Percentiles rank a stretch among this genome's conserved stretches.
Evolutionary conservation across 2,888 invertebrate genomes (phyloP).

Genomic region (Eupithecia vulgata): DNA sequence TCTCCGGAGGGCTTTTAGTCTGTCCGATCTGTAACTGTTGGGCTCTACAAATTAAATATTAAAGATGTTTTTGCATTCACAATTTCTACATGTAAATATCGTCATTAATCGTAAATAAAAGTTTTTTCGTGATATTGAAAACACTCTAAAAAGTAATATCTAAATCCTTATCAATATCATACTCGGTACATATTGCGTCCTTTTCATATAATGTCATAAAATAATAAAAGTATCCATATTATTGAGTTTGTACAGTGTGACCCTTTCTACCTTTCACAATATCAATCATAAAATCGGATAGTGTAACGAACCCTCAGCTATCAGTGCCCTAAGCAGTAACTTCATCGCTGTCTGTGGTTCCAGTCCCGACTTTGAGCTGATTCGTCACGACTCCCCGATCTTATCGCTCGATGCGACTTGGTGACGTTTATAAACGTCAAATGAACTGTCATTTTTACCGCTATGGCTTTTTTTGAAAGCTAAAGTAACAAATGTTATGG

Average conservation of each 20-base stretch:
- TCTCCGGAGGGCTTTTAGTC: conserved; percentile 22
- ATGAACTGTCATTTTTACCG: conserved; percentile 43
- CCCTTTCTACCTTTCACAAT: neutral
- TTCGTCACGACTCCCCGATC: conserved; percentile 45
- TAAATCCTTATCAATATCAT: neutral
- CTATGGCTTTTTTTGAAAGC: conserved; percentile 35
- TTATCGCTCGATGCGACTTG: conserved; percentile 41
- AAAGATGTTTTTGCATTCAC: neutral
- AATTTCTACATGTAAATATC: neutral
- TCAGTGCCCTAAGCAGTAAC: conserved; percentile 18
- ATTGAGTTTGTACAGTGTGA: neutral
- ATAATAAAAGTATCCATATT: neutral
- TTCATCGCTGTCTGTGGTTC: conserved; percentile 20
- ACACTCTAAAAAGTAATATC: no score
- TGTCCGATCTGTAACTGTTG: neutral
- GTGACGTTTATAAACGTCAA: conserved; percentile 43
- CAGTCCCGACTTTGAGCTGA: conserved; percentile 36
- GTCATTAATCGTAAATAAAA: no score
- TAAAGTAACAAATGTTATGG: conserved; percentile 4
- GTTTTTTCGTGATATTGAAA: neutral
- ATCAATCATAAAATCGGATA: neutral
- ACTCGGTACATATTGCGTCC: neutral
- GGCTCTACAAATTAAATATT: neutral
- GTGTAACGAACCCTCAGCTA: conserved; percentile 13
- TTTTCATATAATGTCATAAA: neutral